These are phyloP conservation scores for Phytoseiulus persimilis DNA, from an alignment of 2,888 invertebrate species.

Conservation along the genomic window DNA sequence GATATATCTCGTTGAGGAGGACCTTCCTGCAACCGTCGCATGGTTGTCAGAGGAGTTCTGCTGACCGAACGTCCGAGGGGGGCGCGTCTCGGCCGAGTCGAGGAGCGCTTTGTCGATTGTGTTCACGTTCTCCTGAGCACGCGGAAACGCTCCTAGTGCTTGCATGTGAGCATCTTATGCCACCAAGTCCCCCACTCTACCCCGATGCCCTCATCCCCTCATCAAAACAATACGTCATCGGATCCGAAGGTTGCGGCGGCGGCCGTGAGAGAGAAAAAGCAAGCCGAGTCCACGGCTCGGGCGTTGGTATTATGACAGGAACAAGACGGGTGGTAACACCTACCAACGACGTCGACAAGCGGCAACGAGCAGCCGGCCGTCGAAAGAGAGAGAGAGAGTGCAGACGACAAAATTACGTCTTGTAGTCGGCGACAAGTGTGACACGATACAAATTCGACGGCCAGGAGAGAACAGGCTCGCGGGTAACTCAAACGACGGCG, in stretches of 20 bases:
- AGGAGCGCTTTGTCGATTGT: too few species aligned
- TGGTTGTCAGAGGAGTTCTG: too few species aligned
- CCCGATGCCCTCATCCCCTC: neutral
- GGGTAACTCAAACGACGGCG: neutral
- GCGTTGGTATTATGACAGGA: neutral
- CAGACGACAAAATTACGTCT: slow-evolving; percentile 5
- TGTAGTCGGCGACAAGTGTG: neutral
- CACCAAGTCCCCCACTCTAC: neutral
- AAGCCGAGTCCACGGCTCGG: neutral
- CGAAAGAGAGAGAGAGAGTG: too few species aligned
- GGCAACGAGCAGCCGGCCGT: neutral
- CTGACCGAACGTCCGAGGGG: too few species aligned
- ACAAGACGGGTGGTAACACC: neutral
- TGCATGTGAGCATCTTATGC: too few species aligned
- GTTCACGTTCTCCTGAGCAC: too few species aligned
- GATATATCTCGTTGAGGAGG: too few species aligned
- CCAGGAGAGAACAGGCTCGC: neutral
- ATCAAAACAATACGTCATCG: neutral
- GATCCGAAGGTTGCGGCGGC: neutral
- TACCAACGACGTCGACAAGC: neutral
- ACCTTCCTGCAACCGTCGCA: too few species aligned
- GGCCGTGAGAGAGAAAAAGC: neutral
- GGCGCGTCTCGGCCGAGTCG: too few species aligned
- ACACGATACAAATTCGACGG: slow-evolving; percentile 5
- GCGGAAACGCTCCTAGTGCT: too few species aligned